phyloP scores from a whole-genome alignment of 2,797 vertebrate species.

The Eulemur coronatus region DNA sequence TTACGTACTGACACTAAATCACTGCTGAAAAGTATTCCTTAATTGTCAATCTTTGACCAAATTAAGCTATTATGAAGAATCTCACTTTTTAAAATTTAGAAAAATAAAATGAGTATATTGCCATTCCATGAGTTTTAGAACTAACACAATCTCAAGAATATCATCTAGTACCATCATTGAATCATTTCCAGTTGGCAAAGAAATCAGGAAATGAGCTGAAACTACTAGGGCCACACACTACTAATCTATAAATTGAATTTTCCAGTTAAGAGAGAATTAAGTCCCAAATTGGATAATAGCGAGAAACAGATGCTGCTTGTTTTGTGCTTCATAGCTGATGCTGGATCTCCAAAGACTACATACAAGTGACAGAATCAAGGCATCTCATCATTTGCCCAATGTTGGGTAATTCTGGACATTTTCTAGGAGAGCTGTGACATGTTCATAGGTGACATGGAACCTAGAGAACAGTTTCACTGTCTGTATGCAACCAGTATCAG shows the following conservation, averaged over 20 bases:
- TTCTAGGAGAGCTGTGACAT: background rate
- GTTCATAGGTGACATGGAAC: background rate
- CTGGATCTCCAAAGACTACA: background rate
- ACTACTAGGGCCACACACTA: background rate
- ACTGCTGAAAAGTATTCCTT: background rate
- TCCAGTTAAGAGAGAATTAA: constrained; percentile 60
- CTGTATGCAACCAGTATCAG: background rate
- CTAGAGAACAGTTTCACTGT: background rate
- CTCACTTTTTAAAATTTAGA: background rate
- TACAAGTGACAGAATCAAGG: background rate
- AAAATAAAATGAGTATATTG: background rate
- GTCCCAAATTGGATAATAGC: constrained; percentile 57
- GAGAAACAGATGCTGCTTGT: constrained; percentile 54
- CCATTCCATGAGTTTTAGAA: background rate
- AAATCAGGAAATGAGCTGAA: constrained; percentile 48
- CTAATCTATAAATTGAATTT: constrained; percentile 65
- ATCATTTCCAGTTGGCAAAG: background rate
- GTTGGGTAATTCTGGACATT: background rate
- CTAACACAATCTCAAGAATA: background rate
- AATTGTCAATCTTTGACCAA: background rate
- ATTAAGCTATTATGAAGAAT: background rate
- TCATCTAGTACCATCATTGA: background rate
- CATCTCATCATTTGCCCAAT: background rate
- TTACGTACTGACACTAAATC: background rate
- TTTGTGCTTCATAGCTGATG: background rate